A percentile compares a stretch with the other conserved stretches of the same genome.
These are phyloP conservation scores for Notamacropus eugenii DNA, from an alignment of 2,797 vertebrate genomes.

Conservation along the genomic window DNA sequence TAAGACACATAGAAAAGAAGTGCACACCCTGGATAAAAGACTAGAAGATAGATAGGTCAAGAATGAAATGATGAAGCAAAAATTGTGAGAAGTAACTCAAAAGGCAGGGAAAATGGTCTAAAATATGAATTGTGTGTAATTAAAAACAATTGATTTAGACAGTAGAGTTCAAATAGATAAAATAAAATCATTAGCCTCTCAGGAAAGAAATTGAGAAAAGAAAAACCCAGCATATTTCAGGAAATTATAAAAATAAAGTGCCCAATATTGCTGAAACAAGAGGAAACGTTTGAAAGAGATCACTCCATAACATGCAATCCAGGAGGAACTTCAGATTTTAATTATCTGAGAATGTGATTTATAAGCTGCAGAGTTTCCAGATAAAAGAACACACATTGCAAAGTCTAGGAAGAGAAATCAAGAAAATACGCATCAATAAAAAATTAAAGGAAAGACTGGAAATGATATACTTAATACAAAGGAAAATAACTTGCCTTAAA, in stretches of 20 bases:
- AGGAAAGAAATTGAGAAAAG: background rate
- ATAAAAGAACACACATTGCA: background rate
- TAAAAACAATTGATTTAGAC: background rate
- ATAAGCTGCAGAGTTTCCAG: background rate
- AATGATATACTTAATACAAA: background rate
- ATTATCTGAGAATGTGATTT: background rate
- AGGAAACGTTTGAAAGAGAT: background rate
- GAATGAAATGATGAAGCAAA: background rate
- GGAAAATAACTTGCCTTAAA: background rate
- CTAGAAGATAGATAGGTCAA: background rate
- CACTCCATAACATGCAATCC: background rate
- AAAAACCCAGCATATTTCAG: background rate
- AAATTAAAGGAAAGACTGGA: background rate
- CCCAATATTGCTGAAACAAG: too few species aligned
- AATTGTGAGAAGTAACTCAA: background rate
- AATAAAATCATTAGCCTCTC: background rate
- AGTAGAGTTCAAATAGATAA: background rate
- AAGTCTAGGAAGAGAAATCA: background rate
- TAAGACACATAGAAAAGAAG: too few species aligned
- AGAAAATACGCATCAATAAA: background rate
- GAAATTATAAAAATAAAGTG: too few species aligned
- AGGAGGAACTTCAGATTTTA: background rate
- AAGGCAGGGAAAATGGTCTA: background rate
- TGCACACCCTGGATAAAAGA: background rate
- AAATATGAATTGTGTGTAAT: background rate